These are phyloP conservation scores for Pipistrellus pygmaeus DNA, from an alignment of 2,797 vertebrate genomes.

Conservation along the genomic window DNA sequence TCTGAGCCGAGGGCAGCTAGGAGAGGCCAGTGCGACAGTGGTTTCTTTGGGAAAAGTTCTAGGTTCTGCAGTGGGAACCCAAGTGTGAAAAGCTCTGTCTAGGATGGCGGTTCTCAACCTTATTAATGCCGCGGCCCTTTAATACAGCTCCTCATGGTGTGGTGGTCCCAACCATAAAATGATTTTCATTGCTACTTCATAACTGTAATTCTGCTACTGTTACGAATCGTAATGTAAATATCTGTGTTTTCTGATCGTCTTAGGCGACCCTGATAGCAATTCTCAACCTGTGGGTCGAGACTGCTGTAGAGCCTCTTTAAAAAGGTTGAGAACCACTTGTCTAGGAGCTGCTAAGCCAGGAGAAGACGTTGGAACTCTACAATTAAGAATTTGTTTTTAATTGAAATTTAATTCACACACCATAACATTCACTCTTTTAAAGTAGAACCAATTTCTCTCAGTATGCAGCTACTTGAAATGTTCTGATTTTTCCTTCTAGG, in stretches of 20 bases:
- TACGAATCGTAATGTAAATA: too few species aligned
- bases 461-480: conserved; percentile 18
- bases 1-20: background rate
- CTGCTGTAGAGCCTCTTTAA: too few species aligned
- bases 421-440: conserved; percentile 13
- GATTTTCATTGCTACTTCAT: too few species aligned
- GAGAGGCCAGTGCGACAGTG: background rate
- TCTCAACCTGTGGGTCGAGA: too few species aligned
- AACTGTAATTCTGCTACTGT: too few species aligned
- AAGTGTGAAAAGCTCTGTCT: background rate
- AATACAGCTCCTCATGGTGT: too few species aligned
- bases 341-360: background rate
- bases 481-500: conserved; percentile 20
- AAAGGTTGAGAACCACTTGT: background rate
- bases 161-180: too few species aligned
- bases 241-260: too few species aligned
- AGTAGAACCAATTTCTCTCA: conserved; percentile 16
- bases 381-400: conserved; percentile 30
- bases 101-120: background rate
- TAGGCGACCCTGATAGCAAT: too few species aligned
- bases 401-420: conserved; percentile 2
- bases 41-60: conserved; percentile 9
- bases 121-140: too few species aligned
- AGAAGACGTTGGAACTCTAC: background rate
- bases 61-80: conserved; percentile 21